phyloP scores from a whole-genome alignment of 2,113 vertebrate species.

The Calyptomena viridis region DNA sequence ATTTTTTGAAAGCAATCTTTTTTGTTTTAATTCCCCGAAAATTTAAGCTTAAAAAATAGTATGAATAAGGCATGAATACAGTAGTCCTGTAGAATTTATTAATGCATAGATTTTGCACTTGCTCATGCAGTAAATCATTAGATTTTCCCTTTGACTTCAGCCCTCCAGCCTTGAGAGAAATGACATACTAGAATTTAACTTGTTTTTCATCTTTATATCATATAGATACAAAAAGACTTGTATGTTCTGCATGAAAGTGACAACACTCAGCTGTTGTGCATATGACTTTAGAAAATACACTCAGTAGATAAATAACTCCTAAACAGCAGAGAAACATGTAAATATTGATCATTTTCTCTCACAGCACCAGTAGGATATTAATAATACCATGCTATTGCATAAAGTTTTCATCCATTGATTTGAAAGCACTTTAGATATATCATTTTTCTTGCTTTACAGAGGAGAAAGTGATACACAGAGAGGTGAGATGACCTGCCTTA shows the following conservation, averaged over 20 bases:
- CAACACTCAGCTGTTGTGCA: background rate
- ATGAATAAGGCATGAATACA: constrained; percentile 2
- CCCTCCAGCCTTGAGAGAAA: constrained; percentile 53
- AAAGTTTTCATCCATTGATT: constrained; percentile 9
- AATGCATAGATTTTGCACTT: constrained; percentile 47
- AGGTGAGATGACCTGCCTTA: background rate
- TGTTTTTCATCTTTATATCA: constrained; percentile 38
- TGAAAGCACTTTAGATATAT: background rate
- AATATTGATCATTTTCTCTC: background rate
- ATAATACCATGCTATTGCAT: background rate
- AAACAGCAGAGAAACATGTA: constrained; percentile 16
- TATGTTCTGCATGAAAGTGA: background rate
- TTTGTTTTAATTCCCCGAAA: background rate
- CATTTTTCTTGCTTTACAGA: background rate
- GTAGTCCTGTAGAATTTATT: constrained; percentile 54
- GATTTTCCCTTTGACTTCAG: constrained; percentile 54
- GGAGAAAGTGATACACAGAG: background rate
- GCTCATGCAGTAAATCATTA: constrained; percentile 58
- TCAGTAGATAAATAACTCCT: background rate
- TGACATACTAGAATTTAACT: constrained; percentile 43
- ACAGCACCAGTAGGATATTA: background rate
- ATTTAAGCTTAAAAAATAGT: background rate
- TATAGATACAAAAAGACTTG: background rate
- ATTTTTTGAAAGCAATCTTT: constrained; percentile 36
- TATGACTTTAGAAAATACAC: background rate